phyloP scores from a whole-genome alignment of 2,888 invertebrate genomes.

The Eustalomyia histrio region DNA sequence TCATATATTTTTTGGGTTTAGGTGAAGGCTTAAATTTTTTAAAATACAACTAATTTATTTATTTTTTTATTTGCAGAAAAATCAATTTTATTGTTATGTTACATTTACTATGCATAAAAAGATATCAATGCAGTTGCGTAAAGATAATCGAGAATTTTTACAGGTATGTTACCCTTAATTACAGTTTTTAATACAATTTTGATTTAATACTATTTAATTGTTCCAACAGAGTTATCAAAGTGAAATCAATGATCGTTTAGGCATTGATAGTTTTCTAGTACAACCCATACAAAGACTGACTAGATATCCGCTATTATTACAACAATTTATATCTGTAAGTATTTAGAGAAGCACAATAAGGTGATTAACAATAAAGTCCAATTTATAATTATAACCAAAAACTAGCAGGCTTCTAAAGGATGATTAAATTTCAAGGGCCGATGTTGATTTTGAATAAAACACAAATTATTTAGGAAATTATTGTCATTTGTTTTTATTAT shows the following conservation, averaged over 20 bases:
- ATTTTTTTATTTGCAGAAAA: slow-evolving; percentile 71
- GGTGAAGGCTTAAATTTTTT: no score
- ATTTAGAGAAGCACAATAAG: no score
- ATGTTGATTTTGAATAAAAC: no score
- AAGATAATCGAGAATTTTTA: slow-evolving; percentile 76
- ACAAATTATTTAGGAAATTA: no score
- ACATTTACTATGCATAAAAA: slow-evolving; percentile 79
- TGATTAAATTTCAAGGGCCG: no score
- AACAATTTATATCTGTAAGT: slow-evolving; percentile 78
- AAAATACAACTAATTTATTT: not conserved
- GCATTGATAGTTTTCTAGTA: slow-evolving; percentile 79
- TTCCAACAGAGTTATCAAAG: slow-evolving; percentile 73
- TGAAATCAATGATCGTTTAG: slow-evolving; percentile 77
- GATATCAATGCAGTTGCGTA: slow-evolving; percentile 76
- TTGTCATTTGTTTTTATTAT: no score
- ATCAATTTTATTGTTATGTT: slow-evolving; percentile 78
- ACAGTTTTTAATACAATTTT: no score
- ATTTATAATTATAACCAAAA: no score
- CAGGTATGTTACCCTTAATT: slow-evolving; percentile 71
- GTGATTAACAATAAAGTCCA: no score
- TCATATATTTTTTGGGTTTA: no score
- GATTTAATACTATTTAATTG: not conserved
- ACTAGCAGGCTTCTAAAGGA: no score
- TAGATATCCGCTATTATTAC: slow-evolving; percentile 77
- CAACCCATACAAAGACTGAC: slow-evolving; percentile 80